These are phyloP conservation scores for Theocolax elegans DNA, from an alignment of 1,140 invertebrate genomes.

Conservation along the genomic window DNA sequence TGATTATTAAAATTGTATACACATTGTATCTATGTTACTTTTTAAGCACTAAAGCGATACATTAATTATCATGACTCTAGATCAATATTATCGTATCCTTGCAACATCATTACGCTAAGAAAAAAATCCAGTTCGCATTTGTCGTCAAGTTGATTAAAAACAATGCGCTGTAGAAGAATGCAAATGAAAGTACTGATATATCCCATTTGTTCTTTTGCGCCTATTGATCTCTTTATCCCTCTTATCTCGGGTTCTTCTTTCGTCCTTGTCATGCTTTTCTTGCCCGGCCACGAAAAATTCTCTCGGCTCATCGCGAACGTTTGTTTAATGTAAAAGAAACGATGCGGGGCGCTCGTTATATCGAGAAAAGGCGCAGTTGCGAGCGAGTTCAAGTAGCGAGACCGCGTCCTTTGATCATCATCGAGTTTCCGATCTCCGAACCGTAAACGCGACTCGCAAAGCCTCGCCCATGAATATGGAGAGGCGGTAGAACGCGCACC, in stretches of 20 bases:
- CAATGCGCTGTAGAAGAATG: conserved; percentile 13
- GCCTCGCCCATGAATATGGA: conserved; percentile 59
- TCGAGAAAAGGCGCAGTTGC: conserved; percentile 57
- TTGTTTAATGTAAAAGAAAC: conserved; percentile 51
- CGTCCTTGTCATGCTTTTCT: neutral
- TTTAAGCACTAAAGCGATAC: too few relatives aligned
- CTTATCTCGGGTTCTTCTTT: conserved; percentile 8
- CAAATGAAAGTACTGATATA: conserved; percentile 8
- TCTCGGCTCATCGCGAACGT: neutral
- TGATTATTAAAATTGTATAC: too few relatives aligned
- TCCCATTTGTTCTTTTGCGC: conserved; percentile 22
- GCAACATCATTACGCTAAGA: too few relatives aligned
- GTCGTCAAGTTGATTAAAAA: too few relatives aligned
- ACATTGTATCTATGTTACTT: too few relatives aligned
- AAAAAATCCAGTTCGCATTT: too few relatives aligned
- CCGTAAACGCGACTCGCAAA: conserved; percentile 48
- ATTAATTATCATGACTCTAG: too few relatives aligned
- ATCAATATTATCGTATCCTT: too few relatives aligned
- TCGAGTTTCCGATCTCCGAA: conserved; percentile 47
- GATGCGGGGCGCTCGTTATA: conserved; percentile 50
- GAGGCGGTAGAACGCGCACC: too few relatives aligned
- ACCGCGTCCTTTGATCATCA: conserved; percentile 58
- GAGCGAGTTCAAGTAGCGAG: conserved; percentile 52
- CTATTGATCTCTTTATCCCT: conserved; percentile 33
- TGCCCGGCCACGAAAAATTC: too few relatives aligned